phyloP scores from a whole-genome alignment of 37 sponge, comb jelly and placozoan genomes.

The Tethya wilhelma region DNA sequence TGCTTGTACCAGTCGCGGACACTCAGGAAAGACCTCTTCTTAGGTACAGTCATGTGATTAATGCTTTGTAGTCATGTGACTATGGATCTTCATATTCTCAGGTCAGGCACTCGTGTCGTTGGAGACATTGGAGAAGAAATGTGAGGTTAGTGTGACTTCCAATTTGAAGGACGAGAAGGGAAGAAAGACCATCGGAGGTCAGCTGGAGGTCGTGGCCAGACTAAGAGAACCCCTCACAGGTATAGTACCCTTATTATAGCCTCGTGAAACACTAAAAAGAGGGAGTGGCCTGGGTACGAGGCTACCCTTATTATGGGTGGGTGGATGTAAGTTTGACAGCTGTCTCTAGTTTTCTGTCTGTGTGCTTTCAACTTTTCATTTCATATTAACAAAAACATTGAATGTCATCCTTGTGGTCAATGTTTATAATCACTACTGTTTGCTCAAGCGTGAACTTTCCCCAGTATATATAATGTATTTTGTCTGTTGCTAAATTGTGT shows the following conservation, averaged over 20 bases:
- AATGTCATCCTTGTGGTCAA: background rate
- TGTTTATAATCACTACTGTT: no score
- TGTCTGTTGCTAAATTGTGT: no score
- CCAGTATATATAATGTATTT: no score
- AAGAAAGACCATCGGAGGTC: constrained; percentile 71
- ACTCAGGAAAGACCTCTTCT: constrained; percentile 54
- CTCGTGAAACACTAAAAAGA: no score
- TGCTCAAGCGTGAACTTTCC: no score
- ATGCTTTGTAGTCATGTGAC: background rate
- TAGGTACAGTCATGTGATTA: constrained; percentile 25
- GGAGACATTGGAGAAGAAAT: constrained; percentile 70
- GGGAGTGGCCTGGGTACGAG: no score
- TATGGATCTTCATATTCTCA: background rate
- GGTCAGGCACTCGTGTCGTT: constrained; percentile 52
- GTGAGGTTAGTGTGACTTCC: constrained; percentile 53
- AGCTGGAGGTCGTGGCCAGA: constrained; percentile 72
- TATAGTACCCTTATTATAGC: no score
- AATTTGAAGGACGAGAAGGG: constrained; percentile 66
- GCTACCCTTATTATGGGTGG: no score
- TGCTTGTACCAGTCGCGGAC: constrained; percentile 58
- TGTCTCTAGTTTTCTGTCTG: no score
- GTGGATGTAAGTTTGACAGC: no score
- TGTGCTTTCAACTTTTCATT: no score
- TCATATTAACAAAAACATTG: no score
- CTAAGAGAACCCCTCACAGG: constrained; percentile 81